Percentiles rank a stretch among this genome's conserved stretches.
Evolutionary conservation across 2,888 invertebrate genomes (phyloP).

Genomic region (Asteroscopus sphinx): DNA sequence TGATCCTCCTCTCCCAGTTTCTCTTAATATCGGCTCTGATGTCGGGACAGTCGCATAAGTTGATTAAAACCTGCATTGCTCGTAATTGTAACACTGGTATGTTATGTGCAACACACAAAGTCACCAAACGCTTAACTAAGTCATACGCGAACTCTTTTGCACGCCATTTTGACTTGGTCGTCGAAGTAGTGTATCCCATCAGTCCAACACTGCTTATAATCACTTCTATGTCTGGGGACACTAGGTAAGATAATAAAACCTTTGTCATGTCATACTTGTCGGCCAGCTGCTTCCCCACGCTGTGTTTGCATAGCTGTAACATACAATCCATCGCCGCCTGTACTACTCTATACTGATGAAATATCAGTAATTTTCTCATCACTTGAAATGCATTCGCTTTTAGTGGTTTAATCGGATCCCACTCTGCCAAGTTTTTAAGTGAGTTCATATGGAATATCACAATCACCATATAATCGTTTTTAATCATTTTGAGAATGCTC

Average conservation of each 20-base stretch:
- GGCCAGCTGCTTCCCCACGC: conserved; percentile 74
- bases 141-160: conserved; percentile 73
- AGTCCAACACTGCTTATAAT: conserved; percentile 74
- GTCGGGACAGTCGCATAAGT: conserved; percentile 82
- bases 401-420: conserved; percentile 74
- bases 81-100: conserved; percentile 74
- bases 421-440: conserved; percentile 72
- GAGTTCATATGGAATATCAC: conserved; percentile 77
- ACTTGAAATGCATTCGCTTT: conserved; percentile 80
- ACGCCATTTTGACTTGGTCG: conserved; percentile 82
- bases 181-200: conserved; percentile 77
- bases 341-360: conserved; percentile 69
- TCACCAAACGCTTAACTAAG: conserved; percentile 69
- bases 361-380: conserved; percentile 71
- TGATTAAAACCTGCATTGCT: conserved; percentile 78
- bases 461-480: conserved; percentile 78
- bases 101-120: conserved; percentile 66
- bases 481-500: conserved; percentile 78
- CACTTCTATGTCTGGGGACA: conserved; percentile 63
- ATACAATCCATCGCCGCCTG: conserved; percentile 79
- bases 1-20: conserved; percentile 68
- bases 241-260: conserved; percentile 62
- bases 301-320: conserved; percentile 80
- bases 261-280: conserved; percentile 77
- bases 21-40: conserved; percentile 73